phyloP scores from a whole-genome alignment of 2,797 vertebrate species.

The Periophthalmus magnuspinnatus region DNA sequence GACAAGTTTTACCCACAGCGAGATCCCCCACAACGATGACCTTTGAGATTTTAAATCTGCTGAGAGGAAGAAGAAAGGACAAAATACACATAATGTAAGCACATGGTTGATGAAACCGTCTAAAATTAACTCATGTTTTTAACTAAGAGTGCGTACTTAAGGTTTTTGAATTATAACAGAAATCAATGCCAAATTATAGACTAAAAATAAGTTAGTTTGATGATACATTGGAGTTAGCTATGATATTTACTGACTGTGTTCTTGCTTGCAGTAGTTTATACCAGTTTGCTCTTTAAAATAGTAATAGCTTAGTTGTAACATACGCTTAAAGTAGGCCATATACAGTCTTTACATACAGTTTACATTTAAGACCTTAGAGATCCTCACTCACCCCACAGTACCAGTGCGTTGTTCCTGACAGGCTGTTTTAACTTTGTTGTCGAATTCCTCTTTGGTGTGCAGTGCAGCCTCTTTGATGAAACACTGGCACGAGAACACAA shows the following conservation, averaged over 20 bases:
- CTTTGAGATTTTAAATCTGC: conserved; percentile 96
- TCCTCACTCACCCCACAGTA: conserved; percentile 86
- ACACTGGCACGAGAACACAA: conserved; percentile 69
- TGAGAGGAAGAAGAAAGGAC: conserved; percentile 14
- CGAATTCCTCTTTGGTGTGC: conserved; percentile 81
- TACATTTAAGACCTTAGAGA: neutral
- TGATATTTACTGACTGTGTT: neutral
- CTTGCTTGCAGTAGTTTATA: neutral
- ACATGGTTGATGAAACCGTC: neutral
- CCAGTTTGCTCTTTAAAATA: no score
- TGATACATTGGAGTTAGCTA: neutral
- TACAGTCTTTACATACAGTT: neutral
- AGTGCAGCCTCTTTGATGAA: conserved; percentile 86
- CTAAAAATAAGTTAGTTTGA: neutral
- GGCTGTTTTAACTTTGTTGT: conserved; percentile 83
- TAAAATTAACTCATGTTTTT: neutral
- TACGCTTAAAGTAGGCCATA: neutral
- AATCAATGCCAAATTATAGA: no score
- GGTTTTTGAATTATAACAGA: neutral
- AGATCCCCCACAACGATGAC: conserved; percentile 96
- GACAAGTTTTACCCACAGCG: conserved; percentile 94
- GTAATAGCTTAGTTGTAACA: neutral
- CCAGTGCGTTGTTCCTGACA: conserved; percentile 92
- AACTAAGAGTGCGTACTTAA: neutral
- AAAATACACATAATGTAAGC: neutral